Percentiles rank a stretch among this genome's conserved stretches.
phyloP scores from a whole-genome alignment of 2,888 invertebrate species.

The Drosophila stalkeri region DNA sequence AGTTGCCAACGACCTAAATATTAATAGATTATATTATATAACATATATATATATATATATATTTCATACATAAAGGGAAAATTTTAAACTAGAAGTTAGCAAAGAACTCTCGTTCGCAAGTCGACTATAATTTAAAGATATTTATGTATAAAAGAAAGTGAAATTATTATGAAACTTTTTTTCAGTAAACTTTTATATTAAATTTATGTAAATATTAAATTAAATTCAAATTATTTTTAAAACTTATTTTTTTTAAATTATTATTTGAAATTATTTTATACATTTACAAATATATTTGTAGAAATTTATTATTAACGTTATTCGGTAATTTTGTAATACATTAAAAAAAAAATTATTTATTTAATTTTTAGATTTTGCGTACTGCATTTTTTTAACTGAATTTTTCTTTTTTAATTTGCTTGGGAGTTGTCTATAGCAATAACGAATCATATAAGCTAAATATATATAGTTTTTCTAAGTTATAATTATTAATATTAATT shows the following conservation, averaged over 20 bases:
- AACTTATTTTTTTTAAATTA: too few species aligned
- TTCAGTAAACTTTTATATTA: neutral
- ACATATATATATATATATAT: neutral
- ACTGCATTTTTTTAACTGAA: too few species aligned
- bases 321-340: too few species aligned
- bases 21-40: conserved; percentile 13
- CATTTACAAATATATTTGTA: too few species aligned
- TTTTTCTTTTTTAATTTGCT: too few species aligned
- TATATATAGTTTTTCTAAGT: neutral
- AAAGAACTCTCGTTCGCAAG: neutral
- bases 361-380: too few species aligned
- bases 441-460: too few species aligned
- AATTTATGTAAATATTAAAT: neutral
- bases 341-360: too few species aligned
- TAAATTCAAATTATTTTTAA: too few species aligned
- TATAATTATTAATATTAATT: neutral
- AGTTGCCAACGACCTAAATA: conserved; percentile 6
- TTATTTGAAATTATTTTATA: too few species aligned
- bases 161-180: neutral
- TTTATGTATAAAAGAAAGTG: neutral
- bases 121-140: neutral
- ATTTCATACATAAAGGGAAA: neutral
- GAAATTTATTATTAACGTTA: too few species aligned
- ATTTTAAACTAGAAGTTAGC: neutral
- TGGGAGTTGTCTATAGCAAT: too few species aligned